Evolutionary conservation across 2,888 invertebrate species (phyloP), one percentile per base, ranked within the genome.

Genomic region (Scrobipalpa atriplicella): DNA sequence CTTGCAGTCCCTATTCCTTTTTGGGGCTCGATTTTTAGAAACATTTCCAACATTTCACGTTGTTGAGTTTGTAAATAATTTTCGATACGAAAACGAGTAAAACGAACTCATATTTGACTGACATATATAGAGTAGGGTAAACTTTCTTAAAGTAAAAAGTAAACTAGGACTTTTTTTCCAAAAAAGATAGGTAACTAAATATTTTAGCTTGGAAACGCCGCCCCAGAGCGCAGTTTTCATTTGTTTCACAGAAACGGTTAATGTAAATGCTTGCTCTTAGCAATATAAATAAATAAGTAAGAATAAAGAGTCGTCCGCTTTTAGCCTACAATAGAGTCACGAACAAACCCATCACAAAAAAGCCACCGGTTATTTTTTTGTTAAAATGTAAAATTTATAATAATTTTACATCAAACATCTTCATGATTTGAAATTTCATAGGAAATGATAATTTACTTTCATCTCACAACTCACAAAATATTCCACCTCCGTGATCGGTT

Each of bases 231-330:
- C 82, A 82, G 81, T 85, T 86, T 84, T 80, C 87, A 86, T 87
- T 88, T 86, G 84, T 86, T 85, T 81, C 81, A 84, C 86, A 83
- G 83, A 87, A 83, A 82, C 83, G 84, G 83, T 85, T 87, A 86
- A 86, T 85, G 84, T 83, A 84, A 86, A 85, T 79, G 82, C 79
- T 75, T 75, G 80, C 81, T 84, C 79, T 84, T 29, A 29, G 29
- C 29, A 29, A 29, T 29, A 29, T 29, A 29, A 29, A 29, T 29
- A n/a, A n/a, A n/a, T n/a, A n/a, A n/a, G n/a, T n/a, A n/a, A n/a
- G n/a, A n/a, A n/a, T n/a, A n/a, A n/a, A n/a, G n/a, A n/a, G n/a
- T n/a, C n/a, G n/a, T n/a, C n/a, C n/a, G n/a, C n/a, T n/a, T n/a
- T n/a, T n/a, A n/a, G n/a, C n/a, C n/a, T n/a, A n/a, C n/a, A n/a